These are phyloP conservation scores for Phania funesta DNA, from an alignment of 2,888 invertebrate genomes.

Conservation along the genomic window DNA sequence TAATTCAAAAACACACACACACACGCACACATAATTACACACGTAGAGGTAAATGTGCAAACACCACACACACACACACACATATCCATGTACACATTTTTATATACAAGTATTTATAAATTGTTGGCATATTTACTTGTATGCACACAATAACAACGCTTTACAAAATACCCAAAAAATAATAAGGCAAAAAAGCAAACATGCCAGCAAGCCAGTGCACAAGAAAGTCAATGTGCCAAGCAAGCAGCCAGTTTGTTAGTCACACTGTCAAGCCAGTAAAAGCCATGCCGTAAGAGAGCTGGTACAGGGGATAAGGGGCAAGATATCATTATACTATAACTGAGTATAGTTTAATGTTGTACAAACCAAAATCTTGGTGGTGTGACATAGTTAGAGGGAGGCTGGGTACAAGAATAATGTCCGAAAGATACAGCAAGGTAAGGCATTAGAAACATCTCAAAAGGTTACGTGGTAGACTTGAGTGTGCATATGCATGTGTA, in stretches of 20 bases:
- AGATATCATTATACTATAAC: background rate
- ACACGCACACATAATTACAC: conserved; percentile 14
- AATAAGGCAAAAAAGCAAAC: conserved; percentile 61
- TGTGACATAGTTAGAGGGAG: background rate
- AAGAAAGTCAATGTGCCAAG: background rate
- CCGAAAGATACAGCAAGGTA: conserved; percentile 35
- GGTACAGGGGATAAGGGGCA: background rate
- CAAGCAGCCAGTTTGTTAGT: background rate
- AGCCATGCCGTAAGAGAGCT: background rate
- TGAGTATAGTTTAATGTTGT: conserved; percentile 18
- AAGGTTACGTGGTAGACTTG: conserved; percentile 31
- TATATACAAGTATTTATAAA: conserved; percentile 33
- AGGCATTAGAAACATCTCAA: conserved; percentile 47
- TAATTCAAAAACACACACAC: conserved; percentile 19
- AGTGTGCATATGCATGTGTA: background rate
- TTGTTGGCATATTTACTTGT: conserved; percentile 66
- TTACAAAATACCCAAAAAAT: conserved; percentile 44
- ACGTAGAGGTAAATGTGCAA: background rate
- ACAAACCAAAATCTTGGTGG: conserved; percentile 9
- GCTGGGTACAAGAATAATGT: conserved; percentile 1
- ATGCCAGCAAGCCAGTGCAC: background rate
- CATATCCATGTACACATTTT: background rate
- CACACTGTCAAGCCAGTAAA: background rate
- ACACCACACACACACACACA: background rate
- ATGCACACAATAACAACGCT: conserved; percentile 34